These are phyloP conservation scores for Stictocephala bisonia DNA, from an alignment of 2,888 invertebrate species.

Conservation along the genomic window DNA sequence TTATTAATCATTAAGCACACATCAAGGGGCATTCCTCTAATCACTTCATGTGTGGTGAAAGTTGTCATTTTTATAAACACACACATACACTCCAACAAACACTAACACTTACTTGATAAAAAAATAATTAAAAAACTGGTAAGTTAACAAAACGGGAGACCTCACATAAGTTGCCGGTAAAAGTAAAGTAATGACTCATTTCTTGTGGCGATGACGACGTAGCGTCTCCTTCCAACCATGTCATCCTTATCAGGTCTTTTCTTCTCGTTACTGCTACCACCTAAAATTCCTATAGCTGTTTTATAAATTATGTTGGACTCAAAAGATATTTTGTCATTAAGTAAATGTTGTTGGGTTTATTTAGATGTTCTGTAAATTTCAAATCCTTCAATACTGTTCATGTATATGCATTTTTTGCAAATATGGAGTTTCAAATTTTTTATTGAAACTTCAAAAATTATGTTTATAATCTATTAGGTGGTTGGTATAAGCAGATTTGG, in stretches of 20 bases:
- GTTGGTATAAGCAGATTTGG: not conserved
- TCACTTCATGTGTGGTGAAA: no score
- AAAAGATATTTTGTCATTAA: not conserved
- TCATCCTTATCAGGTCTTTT: not conserved
- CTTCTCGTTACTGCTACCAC: not conserved
- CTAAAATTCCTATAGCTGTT: not conserved
- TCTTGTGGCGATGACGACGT: no score
- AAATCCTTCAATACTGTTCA: conserved; percentile 11
- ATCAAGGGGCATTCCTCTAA: no score
- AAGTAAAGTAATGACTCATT: no score
- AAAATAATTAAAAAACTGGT: no score
- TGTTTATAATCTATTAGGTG: not conserved
- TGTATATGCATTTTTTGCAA: not conserved
- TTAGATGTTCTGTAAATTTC: conserved; percentile 1
- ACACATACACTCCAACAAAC: no score
- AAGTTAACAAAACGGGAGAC: no score
- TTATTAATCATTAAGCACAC: no score
- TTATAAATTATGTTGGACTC: conserved; percentile 8
- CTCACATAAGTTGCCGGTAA: no score
- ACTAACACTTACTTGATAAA: no score
- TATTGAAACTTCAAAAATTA: not conserved
- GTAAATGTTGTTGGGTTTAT: not conserved
- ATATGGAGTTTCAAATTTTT: not conserved
- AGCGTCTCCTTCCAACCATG: not conserved
- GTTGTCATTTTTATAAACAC: no score